phyloP scores from a whole-genome alignment of 1,140 invertebrate species.

The Sycophaga agraensis region DNA sequence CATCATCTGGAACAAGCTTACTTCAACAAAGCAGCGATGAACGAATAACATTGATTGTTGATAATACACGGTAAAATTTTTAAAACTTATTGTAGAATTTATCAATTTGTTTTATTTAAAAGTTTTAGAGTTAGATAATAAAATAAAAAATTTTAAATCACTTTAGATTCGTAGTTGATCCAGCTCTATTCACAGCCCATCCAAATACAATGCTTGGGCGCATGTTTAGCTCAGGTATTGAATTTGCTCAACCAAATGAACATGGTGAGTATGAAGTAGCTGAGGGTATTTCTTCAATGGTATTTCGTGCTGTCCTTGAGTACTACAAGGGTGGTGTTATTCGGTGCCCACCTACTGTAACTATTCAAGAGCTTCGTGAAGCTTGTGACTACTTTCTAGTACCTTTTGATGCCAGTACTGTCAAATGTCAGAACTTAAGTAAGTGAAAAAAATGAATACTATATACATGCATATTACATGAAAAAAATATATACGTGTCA shows the following conservation, averaged over 20 bases:
- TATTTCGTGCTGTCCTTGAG: constrained; percentile 94
- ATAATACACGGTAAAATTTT: constrained; percentile 76
- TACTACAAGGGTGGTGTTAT: constrained; percentile 92
- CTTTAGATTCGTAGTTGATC: constrained; percentile 78
- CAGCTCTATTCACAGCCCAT: constrained; percentile 83
- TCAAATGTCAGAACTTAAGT: constrained; percentile 94
- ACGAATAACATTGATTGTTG: constrained; percentile 87
- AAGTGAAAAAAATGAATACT: too few relatives aligned
- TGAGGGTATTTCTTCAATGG: constrained; percentile 94
- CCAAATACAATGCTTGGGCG: constrained; percentile 86
- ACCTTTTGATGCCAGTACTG: constrained; percentile 94
- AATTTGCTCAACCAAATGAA: constrained; percentile 92
- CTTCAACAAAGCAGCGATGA: constrained; percentile 64
- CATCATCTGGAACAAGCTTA: constrained; percentile 36
- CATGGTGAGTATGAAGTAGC: constrained; percentile 96
- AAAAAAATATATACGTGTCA: too few relatives aligned
- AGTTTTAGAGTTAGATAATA: too few relatives aligned
- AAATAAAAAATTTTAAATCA: not conserved
- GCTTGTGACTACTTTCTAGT: constrained; percentile 98
- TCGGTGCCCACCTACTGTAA: constrained; percentile 79
- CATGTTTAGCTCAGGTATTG: constrained; percentile 94
- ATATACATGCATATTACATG: too few relatives aligned
- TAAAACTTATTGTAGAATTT: not conserved
- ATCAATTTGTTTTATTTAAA: too few relatives aligned
- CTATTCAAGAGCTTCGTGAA: constrained; percentile 92